A percentile compares a stretch with the other conserved stretches of the same genome.
Evolutionary conservation across 2,113 vertebrate species (phyloP).

Genomic region (Tupaia tana): DNA sequence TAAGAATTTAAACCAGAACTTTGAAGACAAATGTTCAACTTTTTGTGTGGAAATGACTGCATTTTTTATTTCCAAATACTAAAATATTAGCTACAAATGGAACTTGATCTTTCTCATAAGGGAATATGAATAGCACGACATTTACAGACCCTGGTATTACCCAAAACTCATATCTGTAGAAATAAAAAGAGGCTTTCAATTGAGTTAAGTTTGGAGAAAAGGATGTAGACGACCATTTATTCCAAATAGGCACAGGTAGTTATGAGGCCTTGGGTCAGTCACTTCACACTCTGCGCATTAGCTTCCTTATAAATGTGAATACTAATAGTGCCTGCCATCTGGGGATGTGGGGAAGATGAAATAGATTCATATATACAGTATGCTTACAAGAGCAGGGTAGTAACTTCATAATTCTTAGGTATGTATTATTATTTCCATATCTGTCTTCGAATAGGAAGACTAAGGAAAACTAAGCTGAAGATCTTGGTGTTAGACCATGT

Average conservation of each 20-base stretch:
- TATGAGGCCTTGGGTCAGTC: not conserved
- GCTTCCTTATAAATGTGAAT: not conserved
- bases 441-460: not conserved
- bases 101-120: constrained; percentile 5
- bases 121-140: not conserved
- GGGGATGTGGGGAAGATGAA: not conserved
- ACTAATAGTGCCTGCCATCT: not conserved
- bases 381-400: not conserved
- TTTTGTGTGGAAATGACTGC: constrained; percentile 4
- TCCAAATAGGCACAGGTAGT: not conserved
- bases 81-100: not conserved
- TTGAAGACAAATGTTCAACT: not conserved
- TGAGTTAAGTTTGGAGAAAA: not conserved
- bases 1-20: not conserved
- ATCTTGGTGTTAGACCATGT: not conserved
- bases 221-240: not conserved
- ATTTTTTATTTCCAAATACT: constrained; percentile 23
- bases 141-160: not conserved
- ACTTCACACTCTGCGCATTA: not conserved
- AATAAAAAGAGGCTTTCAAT: not conserved
- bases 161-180: not conserved
- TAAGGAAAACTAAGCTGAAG: not conserved
- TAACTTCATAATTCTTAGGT: not conserved
- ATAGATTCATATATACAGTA: not conserved
- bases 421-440: not conserved